These are phyloP conservation scores for Agrilus cyanescens DNA, from an alignment of 2,888 invertebrate genomes.

Conservation along the genomic window DNA sequence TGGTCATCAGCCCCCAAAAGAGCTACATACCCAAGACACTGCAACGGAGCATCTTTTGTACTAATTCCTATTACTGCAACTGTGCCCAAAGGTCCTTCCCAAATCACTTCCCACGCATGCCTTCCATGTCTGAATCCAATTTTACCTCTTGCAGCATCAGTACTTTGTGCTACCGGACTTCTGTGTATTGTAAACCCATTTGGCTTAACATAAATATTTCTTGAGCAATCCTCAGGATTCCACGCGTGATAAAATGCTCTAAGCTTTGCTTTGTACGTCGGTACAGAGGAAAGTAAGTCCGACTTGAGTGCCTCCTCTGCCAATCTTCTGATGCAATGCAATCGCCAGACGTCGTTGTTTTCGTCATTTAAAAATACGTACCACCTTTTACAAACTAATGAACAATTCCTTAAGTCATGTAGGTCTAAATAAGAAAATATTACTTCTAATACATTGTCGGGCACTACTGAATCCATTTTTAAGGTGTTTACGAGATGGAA, in stretches of 20 bases:
- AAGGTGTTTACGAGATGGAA: constrained; percentile 11
- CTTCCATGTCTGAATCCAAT: constrained; percentile 84
- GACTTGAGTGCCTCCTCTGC: constrained; percentile 83
- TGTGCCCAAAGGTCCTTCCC: constrained; percentile 97
- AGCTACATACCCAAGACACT: constrained; percentile 92
- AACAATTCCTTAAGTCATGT: constrained; percentile 77
- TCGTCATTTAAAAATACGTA: constrained; percentile 80
- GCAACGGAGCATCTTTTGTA: constrained; percentile 85
- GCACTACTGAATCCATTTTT: constrained; percentile 48
- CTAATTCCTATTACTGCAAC: constrained; percentile 95
- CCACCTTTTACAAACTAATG: constrained; percentile 90
- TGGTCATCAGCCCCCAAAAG: constrained; percentile 91
- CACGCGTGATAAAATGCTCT: constrained; percentile 90
- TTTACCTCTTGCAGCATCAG: constrained; percentile 86
- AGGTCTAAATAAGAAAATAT: constrained; percentile 86
- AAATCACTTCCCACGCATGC: constrained; percentile 96
- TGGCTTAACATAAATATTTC: constrained; percentile 92
- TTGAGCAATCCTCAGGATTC: constrained; percentile 95
- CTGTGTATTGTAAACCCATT: constrained; percentile 96
- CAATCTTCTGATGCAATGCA: constrained; percentile 75
- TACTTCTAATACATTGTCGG: constrained; percentile 74
- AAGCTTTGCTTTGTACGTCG: constrained; percentile 86
- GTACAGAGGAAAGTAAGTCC: constrained; percentile 76
- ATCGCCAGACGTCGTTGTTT: constrained; percentile 91
- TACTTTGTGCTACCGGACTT: constrained; percentile 97